A percentile compares a stretch with the other conserved stretches of the same genome.
Conservation (phyloP, 2,797 vertebrate species). For the Choloepus didactylus region DNA sequence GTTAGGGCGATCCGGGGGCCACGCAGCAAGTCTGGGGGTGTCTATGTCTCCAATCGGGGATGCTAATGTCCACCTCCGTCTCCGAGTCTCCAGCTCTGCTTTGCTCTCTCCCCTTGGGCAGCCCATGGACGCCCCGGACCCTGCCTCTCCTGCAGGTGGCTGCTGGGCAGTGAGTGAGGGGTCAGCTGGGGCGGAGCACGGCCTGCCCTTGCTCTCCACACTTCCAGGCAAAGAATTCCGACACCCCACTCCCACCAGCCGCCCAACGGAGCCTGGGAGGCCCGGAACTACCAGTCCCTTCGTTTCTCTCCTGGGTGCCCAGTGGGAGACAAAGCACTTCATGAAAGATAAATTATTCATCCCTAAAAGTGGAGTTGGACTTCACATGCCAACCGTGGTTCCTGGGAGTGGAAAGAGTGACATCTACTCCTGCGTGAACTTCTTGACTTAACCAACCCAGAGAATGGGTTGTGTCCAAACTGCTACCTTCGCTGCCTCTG, state of each 20-base stretch:
- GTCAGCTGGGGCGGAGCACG: neutral
- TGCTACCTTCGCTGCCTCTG: fast-evolving
- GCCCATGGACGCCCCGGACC: too few species aligned
- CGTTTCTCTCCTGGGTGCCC: neutral
- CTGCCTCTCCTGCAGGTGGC: neutral
- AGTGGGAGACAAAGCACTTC: neutral
- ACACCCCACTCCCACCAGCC: neutral
- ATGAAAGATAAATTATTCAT: slow-evolving; percentile 2
- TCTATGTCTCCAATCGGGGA: neutral
- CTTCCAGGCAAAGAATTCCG: neutral
- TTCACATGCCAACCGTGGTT: neutral
- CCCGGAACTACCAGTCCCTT: neutral
- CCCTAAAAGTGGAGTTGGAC: neutral
- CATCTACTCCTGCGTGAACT: fast-evolving
- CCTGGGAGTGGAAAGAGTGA: neutral
- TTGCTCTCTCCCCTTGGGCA: neutral
- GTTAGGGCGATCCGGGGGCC: neutral
- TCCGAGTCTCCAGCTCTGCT: neutral
- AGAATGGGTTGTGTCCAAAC: neutral
- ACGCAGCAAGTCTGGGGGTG: too few species aligned
- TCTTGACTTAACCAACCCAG: neutral
- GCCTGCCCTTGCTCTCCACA: too few species aligned
- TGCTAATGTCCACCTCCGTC: neutral
- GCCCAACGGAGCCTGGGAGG: neutral
- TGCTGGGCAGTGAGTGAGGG: neutral